phyloP scores from a whole-genome alignment of 2,797 vertebrate genomes.

The Gymnoscopelus microlampas region DNA sequence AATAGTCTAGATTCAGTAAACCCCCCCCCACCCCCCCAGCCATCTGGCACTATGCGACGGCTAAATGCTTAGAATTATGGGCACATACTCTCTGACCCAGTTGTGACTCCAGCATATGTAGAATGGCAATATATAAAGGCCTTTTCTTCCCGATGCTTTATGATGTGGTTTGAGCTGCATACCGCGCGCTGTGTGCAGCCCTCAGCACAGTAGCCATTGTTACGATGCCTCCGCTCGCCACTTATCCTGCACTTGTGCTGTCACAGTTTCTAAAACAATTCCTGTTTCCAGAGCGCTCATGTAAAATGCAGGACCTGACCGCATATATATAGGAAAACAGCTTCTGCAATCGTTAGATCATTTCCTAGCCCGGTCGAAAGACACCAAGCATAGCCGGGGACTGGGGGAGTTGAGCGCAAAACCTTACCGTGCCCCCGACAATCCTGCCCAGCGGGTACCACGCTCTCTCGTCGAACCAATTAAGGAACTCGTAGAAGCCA shows the following conservation, averaged over 20 bases:
- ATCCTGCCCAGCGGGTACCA: conserved; percentile 98
- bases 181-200: not conserved
- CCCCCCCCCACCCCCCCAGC: no score
- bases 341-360: not conserved
- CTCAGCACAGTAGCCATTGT: not conserved
- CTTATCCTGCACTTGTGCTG: not conserved
- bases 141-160: not conserved
- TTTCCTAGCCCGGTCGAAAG: not conserved
- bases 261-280: not conserved
- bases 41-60: no score
- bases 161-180: not conserved
- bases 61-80: no score
- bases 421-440: conserved; percentile 95
- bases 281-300: not conserved
- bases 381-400: no score
- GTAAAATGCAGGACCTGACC: no score
- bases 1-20: no score
- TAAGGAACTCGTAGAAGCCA: conserved; percentile 98
- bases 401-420: conserved; percentile 47
- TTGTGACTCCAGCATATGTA: no score
- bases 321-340: not conserved
- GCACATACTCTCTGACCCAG: no score
- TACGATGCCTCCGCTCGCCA: not conserved
- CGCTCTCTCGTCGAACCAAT: conserved; percentile 98
- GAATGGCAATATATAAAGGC: no score